Conservation (phyloP, 2,888 invertebrate species). For the Brachycybe producta region DNA sequence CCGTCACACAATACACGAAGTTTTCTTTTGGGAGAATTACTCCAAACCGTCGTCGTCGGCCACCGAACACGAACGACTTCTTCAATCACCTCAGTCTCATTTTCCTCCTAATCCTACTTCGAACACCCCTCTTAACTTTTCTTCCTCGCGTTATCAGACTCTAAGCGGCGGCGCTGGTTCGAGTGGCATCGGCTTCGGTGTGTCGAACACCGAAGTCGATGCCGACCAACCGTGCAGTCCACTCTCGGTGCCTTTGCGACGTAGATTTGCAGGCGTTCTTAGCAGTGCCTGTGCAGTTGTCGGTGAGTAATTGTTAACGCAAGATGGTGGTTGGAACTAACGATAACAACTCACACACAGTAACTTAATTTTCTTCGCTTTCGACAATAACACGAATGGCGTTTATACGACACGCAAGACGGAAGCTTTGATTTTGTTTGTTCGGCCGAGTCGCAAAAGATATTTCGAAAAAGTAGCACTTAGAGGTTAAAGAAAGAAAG, state of each 20-base stretch:
- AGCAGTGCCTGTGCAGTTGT: constrained; percentile 20
- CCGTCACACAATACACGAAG: constrained; percentile 13
- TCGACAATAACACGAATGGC: too few species aligned
- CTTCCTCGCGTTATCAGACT: too few species aligned
- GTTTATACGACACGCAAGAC: too few species aligned
- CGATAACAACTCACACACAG: too few species aligned
- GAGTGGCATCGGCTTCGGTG: background rate
- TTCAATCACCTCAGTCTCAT: background rate
- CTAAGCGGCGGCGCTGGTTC: background rate
- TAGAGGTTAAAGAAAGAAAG: too few species aligned
- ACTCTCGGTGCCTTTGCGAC: too few species aligned
- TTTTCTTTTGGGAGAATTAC: constrained; percentile 7
- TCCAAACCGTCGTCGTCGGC: background rate
- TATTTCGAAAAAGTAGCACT: too few species aligned
- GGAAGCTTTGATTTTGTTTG: too few species aligned
- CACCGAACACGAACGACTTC: background rate
- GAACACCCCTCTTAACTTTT: background rate
- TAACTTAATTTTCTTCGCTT: too few species aligned
- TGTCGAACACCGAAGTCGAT: background rate
- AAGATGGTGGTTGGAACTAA: too few species aligned
- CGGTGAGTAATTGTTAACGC: constrained; percentile 20
- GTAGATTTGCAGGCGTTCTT: constrained; percentile 17
- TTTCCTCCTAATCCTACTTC: background rate
- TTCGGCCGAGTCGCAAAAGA: too few species aligned
- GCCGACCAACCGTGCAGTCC: background rate